A percentile compares a stretch with the other conserved stretches of the same genome.
Conservation (phyloP, 2,113 vertebrate genomes). For the Archocentrus centrarchus region DNA sequence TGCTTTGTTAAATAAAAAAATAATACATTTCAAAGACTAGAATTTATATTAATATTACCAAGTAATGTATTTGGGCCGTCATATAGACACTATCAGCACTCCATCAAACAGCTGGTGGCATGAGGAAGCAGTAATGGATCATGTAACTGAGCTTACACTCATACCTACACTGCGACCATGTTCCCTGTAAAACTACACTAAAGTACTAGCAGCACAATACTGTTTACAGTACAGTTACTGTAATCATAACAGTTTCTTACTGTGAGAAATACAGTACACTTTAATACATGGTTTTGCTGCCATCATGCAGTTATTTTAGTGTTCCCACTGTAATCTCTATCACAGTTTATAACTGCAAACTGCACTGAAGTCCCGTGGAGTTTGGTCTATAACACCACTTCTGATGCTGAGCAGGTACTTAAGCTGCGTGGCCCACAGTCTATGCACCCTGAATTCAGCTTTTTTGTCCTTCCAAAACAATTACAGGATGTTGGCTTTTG, state of each 20-base stretch:
- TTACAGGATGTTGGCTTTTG: neutral
- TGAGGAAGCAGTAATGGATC: neutral
- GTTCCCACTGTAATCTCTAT: neutral
- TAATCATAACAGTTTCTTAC: neutral
- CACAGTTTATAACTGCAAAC: neutral
- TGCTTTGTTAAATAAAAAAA: neutral
- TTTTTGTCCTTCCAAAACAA: neutral
- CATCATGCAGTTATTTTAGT: neutral
- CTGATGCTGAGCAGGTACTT: neutral
- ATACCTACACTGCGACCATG: neutral
- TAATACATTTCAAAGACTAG: neutral
- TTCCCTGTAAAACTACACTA: neutral
- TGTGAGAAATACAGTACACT: neutral
- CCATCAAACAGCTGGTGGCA: neutral
- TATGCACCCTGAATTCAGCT: neutral
- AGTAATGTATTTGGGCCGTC: neutral
- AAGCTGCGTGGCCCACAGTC: too few species aligned
- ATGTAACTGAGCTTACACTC: neutral
- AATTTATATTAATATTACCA: neutral
- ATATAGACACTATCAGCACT: neutral
- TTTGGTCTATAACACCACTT: neutral
- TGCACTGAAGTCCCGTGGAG: fast-evolving
- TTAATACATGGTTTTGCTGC: neutral
- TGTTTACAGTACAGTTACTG: neutral
- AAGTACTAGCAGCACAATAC: neutral